phyloP scores from a whole-genome alignment of 1,140 invertebrate species.

The Drosophila busckii region DNA sequence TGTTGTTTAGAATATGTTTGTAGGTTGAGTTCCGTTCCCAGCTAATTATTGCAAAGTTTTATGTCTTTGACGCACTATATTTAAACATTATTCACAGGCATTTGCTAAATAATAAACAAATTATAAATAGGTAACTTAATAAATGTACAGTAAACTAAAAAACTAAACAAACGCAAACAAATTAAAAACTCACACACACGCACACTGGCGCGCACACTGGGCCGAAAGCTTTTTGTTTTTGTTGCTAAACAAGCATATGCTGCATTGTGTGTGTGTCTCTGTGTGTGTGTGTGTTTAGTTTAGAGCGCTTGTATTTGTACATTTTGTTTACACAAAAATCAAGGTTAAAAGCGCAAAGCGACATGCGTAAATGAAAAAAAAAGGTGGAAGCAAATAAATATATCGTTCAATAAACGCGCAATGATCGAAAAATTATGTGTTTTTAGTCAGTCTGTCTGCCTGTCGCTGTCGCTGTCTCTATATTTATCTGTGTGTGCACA shows the following conservation, averaged over 20 bases:
- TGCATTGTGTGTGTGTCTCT: conserved; percentile 42
- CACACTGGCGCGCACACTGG: conserved; percentile 38
- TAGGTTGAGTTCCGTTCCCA: conserved; percentile 32
- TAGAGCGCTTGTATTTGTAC: conserved; percentile 24
- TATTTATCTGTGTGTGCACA: neutral
- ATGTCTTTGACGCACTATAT: conserved; percentile 37
- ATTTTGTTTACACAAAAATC: conserved; percentile 73
- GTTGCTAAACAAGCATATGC: conserved; percentile 43
- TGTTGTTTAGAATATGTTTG: too few relatives aligned
- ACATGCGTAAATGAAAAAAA: conserved; percentile 54
- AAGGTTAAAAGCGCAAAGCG: conserved; percentile 70
- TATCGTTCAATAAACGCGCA: conserved; percentile 45
- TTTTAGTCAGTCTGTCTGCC: neutral
- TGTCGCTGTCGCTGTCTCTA: neutral
- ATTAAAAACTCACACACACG: conserved; percentile 11
- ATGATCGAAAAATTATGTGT: conserved; percentile 55
- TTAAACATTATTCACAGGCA: conserved; percentile 65
- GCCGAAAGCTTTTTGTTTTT: conserved; percentile 60
- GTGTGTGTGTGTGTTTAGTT: conserved; percentile 10
- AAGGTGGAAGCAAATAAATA: conserved; percentile 68
- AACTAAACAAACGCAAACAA: conserved; percentile 25
- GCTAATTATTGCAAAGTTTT: conserved; percentile 45
- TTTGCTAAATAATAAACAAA: conserved; percentile 75
- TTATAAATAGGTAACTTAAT: conserved; percentile 77
- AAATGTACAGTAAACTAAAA: conserved; percentile 49